Percentiles rank a stretch among this genome's conserved stretches.
Evolutionary conservation across 2,888 invertebrate genomes (phyloP).

Genomic region (Latrodectus elegans): DNA sequence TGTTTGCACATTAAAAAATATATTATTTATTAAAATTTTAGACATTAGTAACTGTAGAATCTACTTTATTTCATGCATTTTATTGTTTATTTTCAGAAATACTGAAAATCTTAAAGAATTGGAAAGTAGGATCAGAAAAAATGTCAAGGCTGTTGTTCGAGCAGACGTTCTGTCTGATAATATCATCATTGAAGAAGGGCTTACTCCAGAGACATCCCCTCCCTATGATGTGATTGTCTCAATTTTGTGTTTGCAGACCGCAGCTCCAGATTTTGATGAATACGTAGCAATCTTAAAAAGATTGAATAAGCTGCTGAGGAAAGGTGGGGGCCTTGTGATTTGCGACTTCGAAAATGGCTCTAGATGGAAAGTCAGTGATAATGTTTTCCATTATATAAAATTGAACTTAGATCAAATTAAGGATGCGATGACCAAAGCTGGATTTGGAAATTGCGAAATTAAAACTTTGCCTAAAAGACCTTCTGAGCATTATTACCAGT

Average conservation of each 20-base stretch:
- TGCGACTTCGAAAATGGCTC: constrained; percentile 30
- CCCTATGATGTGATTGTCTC: constrained; percentile 24
- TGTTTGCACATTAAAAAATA: too few species aligned
- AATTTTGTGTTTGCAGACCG: constrained; percentile 18
- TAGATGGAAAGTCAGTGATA: constrained; percentile 13
- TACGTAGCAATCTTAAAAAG: constrained; percentile 18
- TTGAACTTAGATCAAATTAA: constrained; percentile 5
- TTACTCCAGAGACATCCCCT: constrained; percentile 6
- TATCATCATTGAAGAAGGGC: constrained; percentile 1
- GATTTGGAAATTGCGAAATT: constrained; percentile 18
- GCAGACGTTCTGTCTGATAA: constrained; percentile 20
- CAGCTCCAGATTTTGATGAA: constrained; percentile 16
- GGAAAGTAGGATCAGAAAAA: constrained; percentile 24
- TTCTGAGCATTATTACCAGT: constrained; percentile 29
- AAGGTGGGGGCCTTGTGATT: constrained; percentile 24
- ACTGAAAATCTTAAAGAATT: neutral
- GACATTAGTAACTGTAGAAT: too few species aligned
- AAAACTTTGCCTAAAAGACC: constrained; percentile 6
- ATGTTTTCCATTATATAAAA: constrained; percentile 30
- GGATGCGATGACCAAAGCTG: constrained; percentile 9
- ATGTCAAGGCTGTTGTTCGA: constrained; percentile 23
- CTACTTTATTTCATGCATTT: neutral
- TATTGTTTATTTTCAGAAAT: neutral
- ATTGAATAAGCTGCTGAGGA: constrained; percentile 19
- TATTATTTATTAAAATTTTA: too few species aligned